These are phyloP conservation scores for Sphaerophoria taeniata DNA, from an alignment of 2,888 invertebrate genomes.

Conservation along the genomic window DNA sequence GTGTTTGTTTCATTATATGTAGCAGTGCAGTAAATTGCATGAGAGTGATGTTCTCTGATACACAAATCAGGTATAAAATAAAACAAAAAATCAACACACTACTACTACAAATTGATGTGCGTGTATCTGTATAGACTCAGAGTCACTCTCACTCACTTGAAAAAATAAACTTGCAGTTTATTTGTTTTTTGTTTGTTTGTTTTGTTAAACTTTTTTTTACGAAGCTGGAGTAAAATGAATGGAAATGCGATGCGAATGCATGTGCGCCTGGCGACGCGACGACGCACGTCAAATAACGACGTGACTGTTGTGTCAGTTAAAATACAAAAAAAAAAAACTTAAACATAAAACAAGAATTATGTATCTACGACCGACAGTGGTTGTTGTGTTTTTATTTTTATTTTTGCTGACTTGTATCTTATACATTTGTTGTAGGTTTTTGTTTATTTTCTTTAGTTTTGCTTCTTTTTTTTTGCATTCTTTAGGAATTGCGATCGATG, in stretches of 20 bases:
- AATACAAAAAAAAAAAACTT: slow-evolving; percentile 2
- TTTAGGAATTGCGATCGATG: slow-evolving; percentile 62
- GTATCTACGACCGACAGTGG: slow-evolving; percentile 26
- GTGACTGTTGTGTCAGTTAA: slow-evolving; percentile 32
- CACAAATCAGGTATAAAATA: background rate
- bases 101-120: background rate
- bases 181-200: background rate
- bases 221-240: slow-evolving; percentile 48
- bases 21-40: slow-evolving; percentile 72
- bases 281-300: background rate
- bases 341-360: slow-evolving; percentile 7
- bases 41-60: slow-evolving; percentile 55
- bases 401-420: slow-evolving; percentile 51
- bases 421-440: slow-evolving; percentile 33
- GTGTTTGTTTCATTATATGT: slow-evolving; percentile 39
- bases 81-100: background rate
- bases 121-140: background rate
- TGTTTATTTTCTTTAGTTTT: slow-evolving; percentile 19
- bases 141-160: slow-evolving; percentile 39
- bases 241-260: slow-evolving; percentile 50
- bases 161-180: background rate
- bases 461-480: slow-evolving; percentile 17
- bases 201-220: slow-evolving; percentile 9
- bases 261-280: slow-evolving; percentile 44
- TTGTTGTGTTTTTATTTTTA: slow-evolving; percentile 11